Base-by-base conservation (phyloP, 2,888 invertebrate genomes). In the Microctonus hyperodae region DNA sequence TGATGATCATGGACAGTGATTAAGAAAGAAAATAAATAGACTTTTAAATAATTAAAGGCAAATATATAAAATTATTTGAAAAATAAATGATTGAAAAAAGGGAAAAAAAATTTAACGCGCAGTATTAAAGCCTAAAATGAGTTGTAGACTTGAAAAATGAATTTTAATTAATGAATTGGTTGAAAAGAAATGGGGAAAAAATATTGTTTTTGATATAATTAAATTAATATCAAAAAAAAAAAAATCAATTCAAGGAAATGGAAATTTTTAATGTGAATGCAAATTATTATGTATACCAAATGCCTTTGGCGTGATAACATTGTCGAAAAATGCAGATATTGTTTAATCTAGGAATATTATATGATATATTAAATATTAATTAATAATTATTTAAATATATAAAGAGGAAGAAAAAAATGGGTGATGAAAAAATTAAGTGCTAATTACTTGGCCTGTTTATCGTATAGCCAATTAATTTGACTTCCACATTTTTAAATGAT, bases 1-100 rank as follows among this genome's bases (percentile, higher is more conserved):
- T 78, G 37, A 72, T 75, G 62, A 76, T 76, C 57, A 76, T 82
- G 76, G 83, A 83, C 69, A 82, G 79, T 67, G 83, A 84, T 75
- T 83, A 78, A 76, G 72, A 40, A 11, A 62, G 20, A 16, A 16
- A 13, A 44, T n/a, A n/a, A n/a, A n/a, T n/a, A n/a, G n/a, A n/a
- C n/a, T n/a, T n/a, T n/a, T n/a, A n/a, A n/a, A n/a, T n/a, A 28
- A 28, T 28, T 28, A 28, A 28, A 28, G 7, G 7, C 3, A 28
- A 28, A 28, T 28, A 28, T 7, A 28, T 33, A 20, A 33, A 33
- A 56, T 20, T 33, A 33, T 20, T 20, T 31, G 22, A 33, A 4
- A 56, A 33, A 16, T 9, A 33, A 20, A 33, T n/a, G 33, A 56
- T 1, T 11, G 56, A 48, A 22, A 48, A 48, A 48, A 20, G 6